Conservation (phyloP, 2,888 invertebrate species). For the Maniola hyperantus region DNA sequence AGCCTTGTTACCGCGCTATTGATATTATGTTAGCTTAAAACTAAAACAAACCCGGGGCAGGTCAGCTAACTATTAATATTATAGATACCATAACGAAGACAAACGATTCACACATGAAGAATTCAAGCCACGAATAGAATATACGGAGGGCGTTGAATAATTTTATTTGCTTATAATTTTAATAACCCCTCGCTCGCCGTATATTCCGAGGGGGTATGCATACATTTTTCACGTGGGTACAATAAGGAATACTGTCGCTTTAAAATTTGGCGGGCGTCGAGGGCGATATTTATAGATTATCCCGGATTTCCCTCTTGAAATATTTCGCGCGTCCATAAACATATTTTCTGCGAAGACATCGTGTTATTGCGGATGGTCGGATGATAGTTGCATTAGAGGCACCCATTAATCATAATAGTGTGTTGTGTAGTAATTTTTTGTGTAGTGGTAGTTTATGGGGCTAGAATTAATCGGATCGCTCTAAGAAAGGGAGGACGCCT, state of each 20-base stretch:
- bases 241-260: slow-evolving; percentile 79
- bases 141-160: slow-evolving; percentile 70
- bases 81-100: slow-evolving; percentile 20
- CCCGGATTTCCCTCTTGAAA: slow-evolving; percentile 71
- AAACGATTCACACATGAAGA: slow-evolving; percentile 52
- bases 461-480: no score
- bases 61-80: background rate
- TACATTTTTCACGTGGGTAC: slow-evolving; percentile 72
- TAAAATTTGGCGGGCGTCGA: slow-evolving; percentile 67
- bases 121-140: slow-evolving; percentile 60
- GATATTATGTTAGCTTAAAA: no score
- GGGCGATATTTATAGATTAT: slow-evolving; percentile 79
- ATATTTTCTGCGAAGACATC: slow-evolving; percentile 50
- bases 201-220: slow-evolving; percentile 65
- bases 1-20: no score
- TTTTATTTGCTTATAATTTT: slow-evolving; percentile 82
- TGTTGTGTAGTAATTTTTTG: background rate
- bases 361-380: slow-evolving; percentile 37
- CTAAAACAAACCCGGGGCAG: background rate
- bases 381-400: slow-evolving; percentile 35
- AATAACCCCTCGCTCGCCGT: slow-evolving; percentile 70
- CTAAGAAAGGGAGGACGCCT: no score
- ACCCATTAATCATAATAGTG: slow-evolving; percentile 16
- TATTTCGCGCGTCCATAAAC: slow-evolving; percentile 63
- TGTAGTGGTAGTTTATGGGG: no score